phyloP scores from a whole-genome alignment of 2,888 invertebrate genomes.

The Neocrepidodera transversa region DNA sequence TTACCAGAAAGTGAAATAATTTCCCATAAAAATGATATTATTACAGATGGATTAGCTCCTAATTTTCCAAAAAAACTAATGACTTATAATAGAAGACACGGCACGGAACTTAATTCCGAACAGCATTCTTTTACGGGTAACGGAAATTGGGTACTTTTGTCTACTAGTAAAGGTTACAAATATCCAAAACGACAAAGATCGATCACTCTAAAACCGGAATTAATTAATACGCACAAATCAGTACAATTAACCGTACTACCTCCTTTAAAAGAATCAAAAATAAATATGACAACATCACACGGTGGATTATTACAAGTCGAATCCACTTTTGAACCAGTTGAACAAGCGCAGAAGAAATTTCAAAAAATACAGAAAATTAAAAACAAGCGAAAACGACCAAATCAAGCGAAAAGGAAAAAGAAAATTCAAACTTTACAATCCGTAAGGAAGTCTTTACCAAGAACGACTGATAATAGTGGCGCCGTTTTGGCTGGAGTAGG shows the following conservation, averaged over 20 bases:
- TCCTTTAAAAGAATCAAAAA: conserved; percentile 67
- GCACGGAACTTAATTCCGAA: conserved; percentile 60
- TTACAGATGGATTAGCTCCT: conserved; percentile 65
- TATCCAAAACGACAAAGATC: conserved; percentile 59
- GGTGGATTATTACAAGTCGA: conserved; percentile 79
- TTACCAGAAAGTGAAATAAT: conserved; percentile 37
- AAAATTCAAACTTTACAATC: conserved; percentile 30
- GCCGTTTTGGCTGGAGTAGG: conserved; percentile 76
- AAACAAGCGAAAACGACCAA: conserved; percentile 25
- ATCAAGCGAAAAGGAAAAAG: conserved; percentile 33
- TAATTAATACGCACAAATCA: conserved; percentile 51
- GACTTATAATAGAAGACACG: conserved; percentile 35
- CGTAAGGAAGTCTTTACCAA: conserved; percentile 31
- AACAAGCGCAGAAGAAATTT: conserved; percentile 64
- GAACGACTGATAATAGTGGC: conserved; percentile 62
- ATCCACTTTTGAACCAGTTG: conserved; percentile 73
- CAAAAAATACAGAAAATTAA: conserved; percentile 52
- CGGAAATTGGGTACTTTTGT: conserved; percentile 79
- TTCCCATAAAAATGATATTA: conserved; percentile 42
- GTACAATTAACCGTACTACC: conserved; percentile 74
- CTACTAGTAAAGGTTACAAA: conserved; percentile 79
- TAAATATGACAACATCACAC: conserved; percentile 73
- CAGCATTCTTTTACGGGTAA: conserved; percentile 65
- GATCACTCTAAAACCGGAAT: conserved; percentile 47
- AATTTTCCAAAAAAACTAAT: conserved; percentile 60